Evolutionary conservation across 2,797 vertebrate genomes (phyloP), one percentile per base, ranked within the genome.

Genomic region (Columba guinea): DNA sequence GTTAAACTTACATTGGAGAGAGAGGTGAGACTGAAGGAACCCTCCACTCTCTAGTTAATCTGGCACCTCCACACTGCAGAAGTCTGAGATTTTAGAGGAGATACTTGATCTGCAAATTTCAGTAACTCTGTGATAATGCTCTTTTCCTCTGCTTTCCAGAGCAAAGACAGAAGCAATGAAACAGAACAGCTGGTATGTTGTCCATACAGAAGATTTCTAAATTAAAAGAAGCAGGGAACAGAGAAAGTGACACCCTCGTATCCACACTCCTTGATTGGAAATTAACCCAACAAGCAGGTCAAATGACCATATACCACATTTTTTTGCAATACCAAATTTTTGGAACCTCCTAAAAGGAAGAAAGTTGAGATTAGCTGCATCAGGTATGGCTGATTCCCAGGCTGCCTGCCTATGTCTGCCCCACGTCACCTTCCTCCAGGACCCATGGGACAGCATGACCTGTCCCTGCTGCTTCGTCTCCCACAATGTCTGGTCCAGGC

Each of bases 231-330:
- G 11, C 19, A 56, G 19, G n/a, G n/a, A 93, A 60, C 21, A 46
- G 7, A 55, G 23, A 46, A 65, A 1, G 2, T 13, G 6, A 8
- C 6, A 58, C 7, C 17, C 18, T 53, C 58, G 20, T 23, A 53
- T 7, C 20, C n/a, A 34, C 11, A 15, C 2, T 8, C 13, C 5
- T 2, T 32, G 10, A 19, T 7, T 21, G 7, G 37, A 49, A 75
- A 49, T 60, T 56, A 81, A 51, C 8, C 19, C 22, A 41, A 13
- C 24, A 22, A 67, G 4, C 24, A 63, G 27, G 6, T 60, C n/a
- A 71, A 30, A 76, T 35, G 49, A 30, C 23, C 2, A 0, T 2
- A 4, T 37, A n/a, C 18, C n/a, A 30, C 7, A 23, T 0, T 46
- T 46, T 67, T 87, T 11, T 59, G 8, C 34, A 80, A 26, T 11